A percentile compares a stretch with the other conserved stretches of the same genome.
Conservation (phyloP, 2,888 invertebrate species). For the Melinaea marsaeus region DNA sequence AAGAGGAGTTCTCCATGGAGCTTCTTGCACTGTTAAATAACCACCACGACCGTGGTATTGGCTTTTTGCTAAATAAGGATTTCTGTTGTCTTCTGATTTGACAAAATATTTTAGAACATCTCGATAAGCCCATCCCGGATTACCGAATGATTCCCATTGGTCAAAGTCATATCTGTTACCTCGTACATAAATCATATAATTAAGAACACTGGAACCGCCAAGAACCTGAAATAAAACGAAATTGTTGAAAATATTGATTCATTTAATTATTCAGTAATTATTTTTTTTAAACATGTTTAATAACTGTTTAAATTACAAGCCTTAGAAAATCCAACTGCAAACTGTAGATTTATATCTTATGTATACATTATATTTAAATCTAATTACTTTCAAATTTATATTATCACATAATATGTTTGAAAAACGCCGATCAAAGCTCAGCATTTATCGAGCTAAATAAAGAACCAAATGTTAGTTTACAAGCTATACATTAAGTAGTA, state of each 20-base stretch:
- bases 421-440: too few relatives aligned
- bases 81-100: constrained; percentile 92
- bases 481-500: too few relatives aligned
- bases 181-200: constrained; percentile 94
- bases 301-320: too few relatives aligned
- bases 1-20: constrained; percentile 89
- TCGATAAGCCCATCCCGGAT: constrained; percentile 92
- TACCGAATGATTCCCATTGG: constrained; percentile 91
- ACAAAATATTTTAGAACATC: constrained; percentile 92
- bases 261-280: background rate
- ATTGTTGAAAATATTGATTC: background rate
- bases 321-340: too few relatives aligned
- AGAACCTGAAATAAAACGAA: constrained; percentile 78
- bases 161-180: constrained; percentile 92
- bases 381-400: too few relatives aligned
- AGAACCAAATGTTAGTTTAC: too few relatives aligned
- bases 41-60: constrained; percentile 86
- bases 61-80: constrained; percentile 86
- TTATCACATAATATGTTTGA: too few relatives aligned
- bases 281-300: too few relatives aligned
- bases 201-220: constrained; percentile 91
- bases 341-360: too few relatives aligned
- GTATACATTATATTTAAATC: too few relatives aligned
- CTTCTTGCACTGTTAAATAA: constrained; percentile 87
- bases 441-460: too few relatives aligned